Base-by-base conservation (phyloP, 2,797 vertebrate genomes). In the Pantherophis vulpinus region DNA sequence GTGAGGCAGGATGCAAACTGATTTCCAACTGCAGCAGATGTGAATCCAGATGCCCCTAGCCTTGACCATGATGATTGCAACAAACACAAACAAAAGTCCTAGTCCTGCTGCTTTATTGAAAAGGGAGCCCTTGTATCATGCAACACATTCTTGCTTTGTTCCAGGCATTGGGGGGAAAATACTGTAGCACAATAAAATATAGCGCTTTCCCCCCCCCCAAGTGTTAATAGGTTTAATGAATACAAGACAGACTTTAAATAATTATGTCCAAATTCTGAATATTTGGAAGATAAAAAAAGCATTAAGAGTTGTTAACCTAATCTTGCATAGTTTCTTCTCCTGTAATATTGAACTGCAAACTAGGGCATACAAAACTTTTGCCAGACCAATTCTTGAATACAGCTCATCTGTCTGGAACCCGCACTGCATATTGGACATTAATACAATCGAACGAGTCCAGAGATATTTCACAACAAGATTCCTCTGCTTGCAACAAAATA, bases 41-140 rank as follows among this genome's bases (percentile, higher is more conserved):
- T 20, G 98, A 97, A 97, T 97, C 97, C 95, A 97, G 90, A 97
- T 97, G 98, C 98, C 98, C 97, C 98, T 98, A 98, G 98, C 97
- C 96, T 95, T 97, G 97, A 0, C 63, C 90, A 86, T 42, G 47
- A 93, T 96, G 92, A 98, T 95, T 98, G 51, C 98, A 97, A 63
- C 88, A 91, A 92, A 90, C 74, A 79, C 37, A 47, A 20, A 47
- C 20, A 83, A 8, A 9, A 92, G 89, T 93, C 27, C 32, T 91
- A 14, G 61, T 27, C 27, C 0, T 1, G 79, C 32, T 92, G 56
- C 18, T 90, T 87, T 79, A 47, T 20, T 79, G 25, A 0, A 60
- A 56, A 88, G 51, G 25, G 54, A 63, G 32, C 16, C 29, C 60
- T 37, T 55, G 20, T 59, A 90, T 86, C 54, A 42, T 20, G n/a